These are phyloP conservation scores for Eubucco bourcierii DNA, from an alignment of 2,113 vertebrate genomes.

Conservation along the genomic window DNA sequence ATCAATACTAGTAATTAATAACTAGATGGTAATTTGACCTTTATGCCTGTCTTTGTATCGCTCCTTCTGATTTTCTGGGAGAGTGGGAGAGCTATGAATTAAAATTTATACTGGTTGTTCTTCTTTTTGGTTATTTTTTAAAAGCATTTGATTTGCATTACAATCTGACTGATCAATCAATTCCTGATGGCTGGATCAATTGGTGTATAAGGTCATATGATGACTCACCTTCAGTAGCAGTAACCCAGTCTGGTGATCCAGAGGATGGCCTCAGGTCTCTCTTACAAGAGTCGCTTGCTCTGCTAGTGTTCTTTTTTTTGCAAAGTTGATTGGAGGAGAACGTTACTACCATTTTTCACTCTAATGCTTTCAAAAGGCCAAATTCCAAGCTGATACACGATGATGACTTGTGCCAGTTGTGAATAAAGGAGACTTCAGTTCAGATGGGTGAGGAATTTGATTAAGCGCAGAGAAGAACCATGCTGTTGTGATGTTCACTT, in stretches of 20 bases:
- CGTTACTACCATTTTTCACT: not conserved
- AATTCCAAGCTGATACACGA: not conserved
- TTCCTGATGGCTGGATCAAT: not conserved
- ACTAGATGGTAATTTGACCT: not conserved
- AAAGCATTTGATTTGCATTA: not conserved
- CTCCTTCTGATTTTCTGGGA: not conserved
- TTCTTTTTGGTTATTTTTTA: not conserved
- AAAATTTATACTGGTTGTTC: not conserved
- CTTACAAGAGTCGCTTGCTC: not conserved
- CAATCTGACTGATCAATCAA: not conserved
- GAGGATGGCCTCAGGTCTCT: not conserved
- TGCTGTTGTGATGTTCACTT: not conserved
- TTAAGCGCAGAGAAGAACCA: not conserved
- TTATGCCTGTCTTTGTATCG: not conserved
- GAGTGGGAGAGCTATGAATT: not conserved
- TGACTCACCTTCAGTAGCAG: not conserved
- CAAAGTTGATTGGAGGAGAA: not conserved
- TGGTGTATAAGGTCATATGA: not conserved
- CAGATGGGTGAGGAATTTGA: not conserved
- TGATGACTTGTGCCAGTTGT: not conserved
- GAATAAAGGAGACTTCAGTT: not conserved
- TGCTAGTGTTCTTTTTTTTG: not conserved
- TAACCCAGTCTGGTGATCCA: not conserved
- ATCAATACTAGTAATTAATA: not conserved
- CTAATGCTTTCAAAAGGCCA: not conserved